Conservation (phyloP, 53 echinoderm and acorn worm species). For the Temnopleurus reevesii region DNA sequence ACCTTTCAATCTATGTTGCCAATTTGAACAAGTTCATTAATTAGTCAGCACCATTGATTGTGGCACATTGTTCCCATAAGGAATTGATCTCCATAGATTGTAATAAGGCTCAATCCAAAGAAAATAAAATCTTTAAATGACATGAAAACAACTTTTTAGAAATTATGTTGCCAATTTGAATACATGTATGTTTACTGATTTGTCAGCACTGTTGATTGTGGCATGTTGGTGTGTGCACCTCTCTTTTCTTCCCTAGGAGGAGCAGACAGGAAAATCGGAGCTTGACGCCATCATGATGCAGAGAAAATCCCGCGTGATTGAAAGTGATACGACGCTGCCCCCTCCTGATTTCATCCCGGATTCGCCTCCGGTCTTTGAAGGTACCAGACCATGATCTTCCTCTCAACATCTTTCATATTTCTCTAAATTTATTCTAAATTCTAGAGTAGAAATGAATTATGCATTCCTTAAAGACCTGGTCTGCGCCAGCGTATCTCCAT, state of each 20-base stretch:
- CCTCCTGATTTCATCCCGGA: slow-evolving; percentile 45
- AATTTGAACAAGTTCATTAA: no score
- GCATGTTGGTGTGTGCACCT: slow-evolving; percentile 29
- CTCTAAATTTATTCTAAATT: no score
- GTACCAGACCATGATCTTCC: neutral
- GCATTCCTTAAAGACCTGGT: neutral
- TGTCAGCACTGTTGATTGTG: slow-evolving; percentile 19
- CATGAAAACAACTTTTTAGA: no score
- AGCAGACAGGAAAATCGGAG: slow-evolving; percentile 63
- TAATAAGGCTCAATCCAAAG: no score
- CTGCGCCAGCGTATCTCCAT: neutral
- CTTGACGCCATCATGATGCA: slow-evolving; percentile 89
- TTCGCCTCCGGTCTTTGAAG: slow-evolving; percentile 40
- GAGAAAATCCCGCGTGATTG: slow-evolving; percentile 69
- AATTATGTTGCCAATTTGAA: neutral
- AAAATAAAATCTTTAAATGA: no score
- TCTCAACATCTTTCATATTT: neutral
- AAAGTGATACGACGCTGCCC: slow-evolving; percentile 41
- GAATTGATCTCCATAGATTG: no score
- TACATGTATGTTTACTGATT: neutral
- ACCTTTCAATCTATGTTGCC: no score
- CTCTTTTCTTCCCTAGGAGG: slow-evolving; percentile 31
- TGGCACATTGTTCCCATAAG: no score
- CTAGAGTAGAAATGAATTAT: no score
- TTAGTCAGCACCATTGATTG: no score